Evolutionary conservation across 1,140 invertebrate genomes (phyloP), one percentile per base, ranked within the genome.

Genomic region (Cotesia vestalis): DNA sequence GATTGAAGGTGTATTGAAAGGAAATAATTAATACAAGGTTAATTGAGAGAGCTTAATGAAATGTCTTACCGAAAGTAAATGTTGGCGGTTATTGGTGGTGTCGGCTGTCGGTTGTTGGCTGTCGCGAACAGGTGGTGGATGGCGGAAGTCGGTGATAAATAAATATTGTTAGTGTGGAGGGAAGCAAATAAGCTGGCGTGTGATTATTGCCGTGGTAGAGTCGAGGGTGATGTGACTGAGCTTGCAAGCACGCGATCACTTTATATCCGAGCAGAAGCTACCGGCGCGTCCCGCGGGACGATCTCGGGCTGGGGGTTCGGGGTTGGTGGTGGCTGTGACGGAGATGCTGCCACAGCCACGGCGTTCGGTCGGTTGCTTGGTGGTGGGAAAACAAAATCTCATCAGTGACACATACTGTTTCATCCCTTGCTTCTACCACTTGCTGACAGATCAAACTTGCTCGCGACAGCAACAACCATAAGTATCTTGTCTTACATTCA

Each of bases 211-310:
- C 74, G 40, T 46, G 40, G 40, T 46, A 27, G 64, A 60, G 75
- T 83, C 69, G 69, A 73, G 77, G 71, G 67, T 78, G 78, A 74
- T 83, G 73, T 86, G 85, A 84, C 82, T 82, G 84, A 80, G 81
- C 78, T 80, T 79, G 76, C 77, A 78, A 82, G 80, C 80, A 83
- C 75, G 83, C 83, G 79, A 81, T 79, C 79, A 84, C 81, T 86
- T 85, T 86, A 86, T 86, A 85, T 82, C 79, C 76, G 36, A 72
- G 74, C 73, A 72, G 76, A 75, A 74, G 60, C 53, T 61, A 51
- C 38, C 46, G 60, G 68, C 66, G 70, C 61, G 61, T 71, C 60
- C 51, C 69, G 51, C 38, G 53, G 64, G 52, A 53, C 27, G 71
- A 68, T 66, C 62, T 27, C 17, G 11, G 11, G 40, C 40, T 46